Conservation (phyloP, 1,140 invertebrate species). For the Zaprionus lachaisei region DNA sequence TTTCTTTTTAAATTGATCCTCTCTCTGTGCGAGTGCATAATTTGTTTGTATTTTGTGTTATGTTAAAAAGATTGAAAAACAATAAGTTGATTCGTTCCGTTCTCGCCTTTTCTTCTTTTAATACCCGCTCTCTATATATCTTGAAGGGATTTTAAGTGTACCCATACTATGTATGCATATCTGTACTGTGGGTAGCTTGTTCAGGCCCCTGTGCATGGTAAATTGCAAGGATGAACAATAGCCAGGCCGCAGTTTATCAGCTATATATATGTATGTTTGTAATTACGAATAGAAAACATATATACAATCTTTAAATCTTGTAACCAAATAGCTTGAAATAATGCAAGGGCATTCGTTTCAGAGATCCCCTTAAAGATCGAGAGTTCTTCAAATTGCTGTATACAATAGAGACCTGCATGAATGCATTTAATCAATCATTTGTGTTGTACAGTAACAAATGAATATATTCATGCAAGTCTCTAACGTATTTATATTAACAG, state of each 20-base stretch:
- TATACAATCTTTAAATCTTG: slow-evolving; percentile 61
- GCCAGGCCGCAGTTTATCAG: slow-evolving; percentile 68
- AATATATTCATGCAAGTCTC: too few species aligned
- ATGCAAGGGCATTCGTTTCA: slow-evolving; percentile 9
- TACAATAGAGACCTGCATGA: too few species aligned
- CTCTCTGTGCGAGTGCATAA: slow-evolving; percentile 29
- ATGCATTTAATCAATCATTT: too few species aligned
- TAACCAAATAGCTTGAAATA: slow-evolving; percentile 33
- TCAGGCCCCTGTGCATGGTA: slow-evolving; percentile 17
- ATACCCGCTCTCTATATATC: slow-evolving; percentile 23
- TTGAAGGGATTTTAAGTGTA: slow-evolving; percentile 31
- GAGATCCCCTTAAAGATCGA: not conserved
- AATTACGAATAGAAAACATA: slow-evolving; percentile 68
- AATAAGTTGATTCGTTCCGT: slow-evolving; percentile 51
- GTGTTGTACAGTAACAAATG: too few species aligned
- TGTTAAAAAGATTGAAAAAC: slow-evolving; percentile 49
- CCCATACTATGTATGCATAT: slow-evolving; percentile 69
- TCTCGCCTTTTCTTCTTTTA: slow-evolving; percentile 6
- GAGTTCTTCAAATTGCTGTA: not conserved
- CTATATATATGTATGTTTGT: slow-evolving; percentile 34
- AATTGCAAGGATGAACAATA: slow-evolving; percentile 57
- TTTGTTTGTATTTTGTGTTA: slow-evolving; percentile 25
- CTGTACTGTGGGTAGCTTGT: slow-evolving; percentile 41
- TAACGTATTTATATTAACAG: not conserved
- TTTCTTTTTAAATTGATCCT: slow-evolving; percentile 20